Conservation (phyloP, 1,140 invertebrate genomes). For the Zaprionus africanus region DNA sequence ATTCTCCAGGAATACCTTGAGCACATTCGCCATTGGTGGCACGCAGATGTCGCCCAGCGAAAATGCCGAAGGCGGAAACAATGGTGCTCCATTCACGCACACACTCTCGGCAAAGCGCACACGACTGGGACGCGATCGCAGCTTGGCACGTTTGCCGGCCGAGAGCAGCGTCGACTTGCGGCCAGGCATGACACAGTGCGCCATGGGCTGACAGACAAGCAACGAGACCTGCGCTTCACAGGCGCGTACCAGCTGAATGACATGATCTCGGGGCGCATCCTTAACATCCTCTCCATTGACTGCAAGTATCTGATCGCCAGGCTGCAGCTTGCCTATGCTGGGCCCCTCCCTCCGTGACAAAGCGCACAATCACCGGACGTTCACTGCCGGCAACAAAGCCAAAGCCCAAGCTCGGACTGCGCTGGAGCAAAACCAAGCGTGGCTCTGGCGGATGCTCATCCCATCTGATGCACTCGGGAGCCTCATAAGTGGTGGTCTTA, state of each 20-base stretch:
- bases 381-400: conserved; percentile 97
- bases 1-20: conserved; percentile 97
- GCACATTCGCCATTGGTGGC: conserved; percentile 95
- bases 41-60: conserved; percentile 91
- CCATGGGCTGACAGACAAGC: conserved; percentile 92
- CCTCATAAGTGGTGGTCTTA: conserved; percentile 95
- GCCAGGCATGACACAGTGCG: conserved; percentile 87
- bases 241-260: conserved; percentile 94
- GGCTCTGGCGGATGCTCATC: conserved; percentile 90
- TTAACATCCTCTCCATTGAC: conserved; percentile 96
- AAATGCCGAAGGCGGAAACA: conserved; percentile 91
- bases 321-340: conserved; percentile 93
- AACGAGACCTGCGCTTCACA: conserved; percentile 91
- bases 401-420: conserved; percentile 92
- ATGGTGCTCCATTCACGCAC: conserved; percentile 92
- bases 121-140: conserved; percentile 92
- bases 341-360: conserved; percentile 94
- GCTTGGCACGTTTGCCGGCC: conserved; percentile 92
- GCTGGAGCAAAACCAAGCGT: conserved; percentile 88
- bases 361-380: conserved; percentile 94
- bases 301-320: conserved; percentile 94
- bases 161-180: conserved; percentile 93
- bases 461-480: conserved; percentile 86
- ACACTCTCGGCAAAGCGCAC: conserved; percentile 95
- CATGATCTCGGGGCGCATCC: conserved; percentile 92